Conservation (phyloP, 2,113 vertebrate species). For the Origma solitaria region DNA sequence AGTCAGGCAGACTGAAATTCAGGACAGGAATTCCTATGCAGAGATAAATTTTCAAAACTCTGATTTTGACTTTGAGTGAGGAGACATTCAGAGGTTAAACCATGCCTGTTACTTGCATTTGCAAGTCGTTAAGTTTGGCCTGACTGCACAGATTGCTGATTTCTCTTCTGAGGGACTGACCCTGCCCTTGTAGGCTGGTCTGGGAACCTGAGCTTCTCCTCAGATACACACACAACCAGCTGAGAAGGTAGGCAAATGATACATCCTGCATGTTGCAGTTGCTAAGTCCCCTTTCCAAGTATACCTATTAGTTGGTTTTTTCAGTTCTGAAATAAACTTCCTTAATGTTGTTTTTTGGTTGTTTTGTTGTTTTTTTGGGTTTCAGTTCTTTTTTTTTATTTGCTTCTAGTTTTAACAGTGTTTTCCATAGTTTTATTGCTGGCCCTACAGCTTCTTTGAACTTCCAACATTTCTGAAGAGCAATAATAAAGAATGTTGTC, state of each 20-base stretch:
- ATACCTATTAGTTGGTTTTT: background rate
- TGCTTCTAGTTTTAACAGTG: background rate
- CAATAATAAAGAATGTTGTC: background rate
- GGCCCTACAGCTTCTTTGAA: background rate
- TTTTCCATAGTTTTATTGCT: background rate
- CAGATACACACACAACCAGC: background rate
- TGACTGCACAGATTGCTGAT: background rate
- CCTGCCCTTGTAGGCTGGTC: background rate
- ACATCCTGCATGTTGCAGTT: background rate
- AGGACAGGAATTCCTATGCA: background rate
- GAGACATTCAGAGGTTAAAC: background rate
- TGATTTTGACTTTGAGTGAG: rapidly evolving
- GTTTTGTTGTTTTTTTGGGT: too few relatives aligned
- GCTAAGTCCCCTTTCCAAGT: background rate
- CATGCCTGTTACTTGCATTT: background rate
- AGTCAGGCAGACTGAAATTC: background rate
- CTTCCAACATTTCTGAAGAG: background rate
- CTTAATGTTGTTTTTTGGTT: background rate
- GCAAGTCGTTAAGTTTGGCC: background rate
- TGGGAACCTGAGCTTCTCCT: background rate
- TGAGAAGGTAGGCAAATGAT: background rate
- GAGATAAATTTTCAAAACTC: background rate
- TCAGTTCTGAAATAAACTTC: background rate
- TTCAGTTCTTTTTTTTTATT: background rate
- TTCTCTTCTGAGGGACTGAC: background rate